Conservation (phyloP, 2,888 invertebrate genomes). For the Netelia inedita region DNA sequence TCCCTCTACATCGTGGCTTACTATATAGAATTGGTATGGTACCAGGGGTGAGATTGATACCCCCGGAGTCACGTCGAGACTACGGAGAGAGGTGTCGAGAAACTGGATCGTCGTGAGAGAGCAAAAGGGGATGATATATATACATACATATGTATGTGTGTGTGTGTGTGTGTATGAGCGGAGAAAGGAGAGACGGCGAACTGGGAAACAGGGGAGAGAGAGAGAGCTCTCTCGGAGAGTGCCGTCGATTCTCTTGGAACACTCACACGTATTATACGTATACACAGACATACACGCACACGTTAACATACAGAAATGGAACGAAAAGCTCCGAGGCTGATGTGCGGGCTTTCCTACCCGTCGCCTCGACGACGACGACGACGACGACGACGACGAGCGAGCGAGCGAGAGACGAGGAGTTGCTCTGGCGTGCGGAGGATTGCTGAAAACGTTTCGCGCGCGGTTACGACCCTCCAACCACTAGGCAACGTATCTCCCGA, state of each 20-base stretch:
- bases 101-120: constrained; percentile 77
- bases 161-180: background rate
- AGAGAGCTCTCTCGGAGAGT: background rate
- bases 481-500: constrained; percentile 47
- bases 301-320: constrained; percentile 26
- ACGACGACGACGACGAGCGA: constrained; percentile 31
- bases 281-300: background rate
- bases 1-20: background rate
- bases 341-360: constrained; percentile 47
- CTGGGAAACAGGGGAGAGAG: constrained; percentile 50
- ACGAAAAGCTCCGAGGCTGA: constrained; percentile 62
- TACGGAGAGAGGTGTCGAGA: constrained; percentile 79
- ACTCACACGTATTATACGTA: background rate
- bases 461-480: constrained; percentile 64
- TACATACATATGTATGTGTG: background rate
- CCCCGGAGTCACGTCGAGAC: constrained; percentile 81
- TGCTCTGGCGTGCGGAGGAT: constrained; percentile 43
- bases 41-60: constrained; percentile 82
- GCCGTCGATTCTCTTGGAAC: constrained; percentile 31
- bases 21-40: constrained; percentile 41
- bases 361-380: constrained; percentile 52
- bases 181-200: constrained; percentile 52
- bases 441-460: constrained; percentile 67
- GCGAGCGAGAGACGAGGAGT: constrained; percentile 34
- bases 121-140: constrained; percentile 25